phyloP scores from a whole-genome alignment of 2,113 vertebrate species.

The Ibidorhyncha struthersii region DNA sequence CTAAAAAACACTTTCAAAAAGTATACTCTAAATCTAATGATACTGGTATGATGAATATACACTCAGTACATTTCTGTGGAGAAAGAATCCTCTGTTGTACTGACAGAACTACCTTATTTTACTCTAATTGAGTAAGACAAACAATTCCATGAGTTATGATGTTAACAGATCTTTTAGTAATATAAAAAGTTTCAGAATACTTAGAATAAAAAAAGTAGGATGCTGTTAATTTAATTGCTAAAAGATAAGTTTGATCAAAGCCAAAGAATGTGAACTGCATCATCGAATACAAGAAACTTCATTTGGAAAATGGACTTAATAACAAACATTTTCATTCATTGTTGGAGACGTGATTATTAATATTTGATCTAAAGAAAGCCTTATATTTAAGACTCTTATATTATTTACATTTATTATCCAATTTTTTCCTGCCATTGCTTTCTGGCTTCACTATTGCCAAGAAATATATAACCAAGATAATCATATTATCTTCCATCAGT shows the following conservation, averaged over 20 bases:
- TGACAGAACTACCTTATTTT: constrained; percentile 2
- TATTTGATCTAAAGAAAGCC: constrained; percentile 50
- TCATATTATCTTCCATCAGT: constrained; percentile 10
- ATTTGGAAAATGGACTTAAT: constrained; percentile 56
- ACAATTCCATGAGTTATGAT: neutral
- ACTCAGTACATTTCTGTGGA: neutral
- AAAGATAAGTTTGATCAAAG: constrained; percentile 50
- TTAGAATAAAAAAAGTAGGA: constrained; percentile 42
- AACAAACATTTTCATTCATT: constrained; percentile 48
- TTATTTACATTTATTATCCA: constrained; percentile 42
- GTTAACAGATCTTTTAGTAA: constrained; percentile 35
- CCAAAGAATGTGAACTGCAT: neutral
- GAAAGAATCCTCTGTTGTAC: neutral
- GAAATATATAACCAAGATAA: constrained; percentile 22
- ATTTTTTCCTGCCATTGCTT: constrained; percentile 4
- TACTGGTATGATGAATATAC: neutral
- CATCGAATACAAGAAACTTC: constrained; percentile 10
- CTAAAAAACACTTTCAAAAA: neutral
- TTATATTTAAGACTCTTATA: constrained; percentile 17
- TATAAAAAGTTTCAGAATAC: constrained; percentile 31
- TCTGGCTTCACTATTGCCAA: neutral
- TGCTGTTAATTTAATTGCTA: constrained; percentile 54
- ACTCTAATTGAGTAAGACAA: constrained; percentile 47
- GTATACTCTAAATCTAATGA: neutral
- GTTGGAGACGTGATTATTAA: constrained; percentile 40